Percentiles rank a stretch among this genome's conserved stretches.
phyloP scores from a whole-genome alignment of 92 coral and sea anemone genomes.

The Umimayanthus chanpuru region DNA sequence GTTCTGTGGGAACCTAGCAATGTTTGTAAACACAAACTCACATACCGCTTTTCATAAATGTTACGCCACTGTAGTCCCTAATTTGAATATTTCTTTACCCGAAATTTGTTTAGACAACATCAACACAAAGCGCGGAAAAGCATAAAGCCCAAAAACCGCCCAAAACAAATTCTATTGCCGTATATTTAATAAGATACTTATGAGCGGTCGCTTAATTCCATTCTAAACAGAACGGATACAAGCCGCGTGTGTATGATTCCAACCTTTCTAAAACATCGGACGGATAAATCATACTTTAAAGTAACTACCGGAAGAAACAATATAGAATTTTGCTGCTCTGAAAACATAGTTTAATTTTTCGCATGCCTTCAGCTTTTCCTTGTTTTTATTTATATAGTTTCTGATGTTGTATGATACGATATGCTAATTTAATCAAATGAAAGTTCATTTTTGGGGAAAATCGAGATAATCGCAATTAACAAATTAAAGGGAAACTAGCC shows the following conservation, averaged over 20 bases:
- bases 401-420: background rate
- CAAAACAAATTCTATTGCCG: background rate
- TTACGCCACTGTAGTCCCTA: background rate
- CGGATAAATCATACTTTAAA: background rate
- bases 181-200: slow-evolving; percentile 17
- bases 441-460: background rate
- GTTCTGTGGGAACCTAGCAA: background rate
- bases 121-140: background rate
- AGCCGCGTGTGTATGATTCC: background rate
- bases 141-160: slow-evolving; percentile 2
- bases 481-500: background rate
- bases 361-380: slow-evolving; percentile 10
- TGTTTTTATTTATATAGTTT: background rate
- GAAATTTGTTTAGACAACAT: slow-evolving; percentile 3
- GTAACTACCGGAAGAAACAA: background rate
- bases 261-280: background rate
- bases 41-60: slow-evolving; percentile 16
- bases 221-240: slow-evolving; percentile 6
- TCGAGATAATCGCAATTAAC: background rate
- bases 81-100: background rate
- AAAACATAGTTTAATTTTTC: background rate
- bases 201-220: background rate
- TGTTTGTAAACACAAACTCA: background rate
- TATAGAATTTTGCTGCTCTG: background rate
- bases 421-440: slow-evolving; percentile 11